These are phyloP conservation scores for Karalla daura DNA, from an alignment of 2,797 vertebrate species.

Conservation along the genomic window DNA sequence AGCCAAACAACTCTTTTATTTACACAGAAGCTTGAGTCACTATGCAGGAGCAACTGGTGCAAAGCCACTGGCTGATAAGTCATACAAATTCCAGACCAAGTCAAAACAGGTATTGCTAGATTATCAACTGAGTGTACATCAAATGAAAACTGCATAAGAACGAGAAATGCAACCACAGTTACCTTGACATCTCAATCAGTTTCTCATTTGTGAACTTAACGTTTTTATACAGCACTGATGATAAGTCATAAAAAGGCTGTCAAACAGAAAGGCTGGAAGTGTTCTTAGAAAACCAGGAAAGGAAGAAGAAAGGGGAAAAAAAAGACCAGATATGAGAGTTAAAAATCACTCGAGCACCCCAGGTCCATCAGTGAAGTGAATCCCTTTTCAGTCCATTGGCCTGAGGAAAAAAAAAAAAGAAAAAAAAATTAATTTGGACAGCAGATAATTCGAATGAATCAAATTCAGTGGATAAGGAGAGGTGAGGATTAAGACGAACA, in stretches of 20 bases:
- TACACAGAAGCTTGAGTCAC: slow-evolving; percentile 69
- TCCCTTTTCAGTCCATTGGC: slow-evolving; percentile 24
- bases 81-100: slow-evolving; percentile 35
- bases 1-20: slow-evolving; percentile 76
- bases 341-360: slow-evolving; percentile 14
- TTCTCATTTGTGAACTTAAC: slow-evolving; percentile 44
- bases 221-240: slow-evolving; percentile 59
- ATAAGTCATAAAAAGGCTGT: slow-evolving; percentile 33
- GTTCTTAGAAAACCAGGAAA: slow-evolving; percentile 13
- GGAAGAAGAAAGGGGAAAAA: neutral
- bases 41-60: slow-evolving; percentile 24
- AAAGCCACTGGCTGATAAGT: slow-evolving; percentile 36
- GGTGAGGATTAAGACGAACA: too few relatives aligned
- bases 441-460: slow-evolving; percentile 42
- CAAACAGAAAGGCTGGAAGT: slow-evolving; percentile 41
- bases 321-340: slow-evolving; percentile 16
- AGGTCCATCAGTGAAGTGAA: slow-evolving; percentile 24
- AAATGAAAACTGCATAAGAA: slow-evolving; percentile 2
- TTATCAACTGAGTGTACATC: slow-evolving; percentile 26
- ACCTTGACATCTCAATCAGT: slow-evolving; percentile 27
- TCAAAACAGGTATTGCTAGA: slow-evolving; percentile 34
- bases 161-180: slow-evolving; percentile 26
- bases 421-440: slow-evolving; percentile 40
- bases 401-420: slow-evolving; percentile 37
- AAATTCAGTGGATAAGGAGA: slow-evolving; percentile 18